These are phyloP conservation scores for Greenwoodochromis staneri DNA, from an alignment of 2,113 vertebrate species.

Conservation along the genomic window DNA sequence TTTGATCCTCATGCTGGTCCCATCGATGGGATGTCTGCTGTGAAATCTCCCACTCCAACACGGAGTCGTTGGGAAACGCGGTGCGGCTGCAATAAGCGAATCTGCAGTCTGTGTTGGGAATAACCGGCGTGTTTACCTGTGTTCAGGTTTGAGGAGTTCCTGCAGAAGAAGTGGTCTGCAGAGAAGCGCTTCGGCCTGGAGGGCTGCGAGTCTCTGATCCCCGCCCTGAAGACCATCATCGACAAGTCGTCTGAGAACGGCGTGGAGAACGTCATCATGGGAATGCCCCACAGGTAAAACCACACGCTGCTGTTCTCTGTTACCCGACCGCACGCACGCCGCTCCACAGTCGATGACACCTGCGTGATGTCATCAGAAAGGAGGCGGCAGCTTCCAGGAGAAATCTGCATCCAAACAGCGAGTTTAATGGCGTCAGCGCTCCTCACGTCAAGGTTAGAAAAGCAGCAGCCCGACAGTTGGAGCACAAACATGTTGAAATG, in stretches of 20 bases:
- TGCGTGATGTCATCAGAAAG: not conserved
- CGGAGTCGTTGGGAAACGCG: not conserved
- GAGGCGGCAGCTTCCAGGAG: not conserved
- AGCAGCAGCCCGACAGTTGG: not conserved
- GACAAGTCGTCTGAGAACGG: conserved; percentile 92
- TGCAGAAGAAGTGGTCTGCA: conserved; percentile 96
- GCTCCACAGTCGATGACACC: not conserved
- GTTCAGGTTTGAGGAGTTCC: conserved; percentile 93
- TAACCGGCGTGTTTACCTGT: not conserved
- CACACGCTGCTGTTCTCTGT: not conserved
- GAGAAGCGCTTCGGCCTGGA: conserved; percentile 98
- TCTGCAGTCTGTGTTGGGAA: not conserved
- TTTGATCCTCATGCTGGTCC: not conserved
- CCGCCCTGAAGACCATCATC: conserved; percentile 96
- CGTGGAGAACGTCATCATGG: conserved; percentile 95
- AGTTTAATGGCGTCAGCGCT: not conserved
- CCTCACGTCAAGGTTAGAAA: not conserved
- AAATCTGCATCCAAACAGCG: not conserved
- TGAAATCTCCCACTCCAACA: not conserved
- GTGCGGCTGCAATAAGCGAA: not conserved
- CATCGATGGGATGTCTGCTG: not conserved
- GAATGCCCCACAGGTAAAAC: conserved; percentile 94
- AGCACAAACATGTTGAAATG: not conserved
- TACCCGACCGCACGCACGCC: accelerated
- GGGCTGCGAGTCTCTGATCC: conserved; percentile 93